Conservation (phyloP, 2,797 vertebrate genomes). For the Paedocypris micromegethes region DNA sequence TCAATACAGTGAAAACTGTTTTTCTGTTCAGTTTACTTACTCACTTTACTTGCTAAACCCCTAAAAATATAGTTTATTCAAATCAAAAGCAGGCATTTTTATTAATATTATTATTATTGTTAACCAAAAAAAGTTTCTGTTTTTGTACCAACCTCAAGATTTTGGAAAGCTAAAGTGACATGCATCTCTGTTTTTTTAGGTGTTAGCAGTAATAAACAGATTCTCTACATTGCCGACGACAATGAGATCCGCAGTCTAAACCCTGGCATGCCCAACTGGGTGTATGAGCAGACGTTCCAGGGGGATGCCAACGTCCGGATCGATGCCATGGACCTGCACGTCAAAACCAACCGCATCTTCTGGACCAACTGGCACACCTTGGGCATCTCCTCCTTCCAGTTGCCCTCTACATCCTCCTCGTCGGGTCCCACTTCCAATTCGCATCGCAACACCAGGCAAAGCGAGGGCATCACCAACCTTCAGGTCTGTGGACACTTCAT, state of each 20-base stretch:
- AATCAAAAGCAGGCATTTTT: too few relatives aligned
- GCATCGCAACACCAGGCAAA: conserved; percentile 81
- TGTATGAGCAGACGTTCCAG: conserved; percentile 92
- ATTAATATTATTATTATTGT: too few relatives aligned
- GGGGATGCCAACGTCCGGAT: conserved; percentile 89
- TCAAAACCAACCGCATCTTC: conserved; percentile 91
- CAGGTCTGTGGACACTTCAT: conserved; percentile 64
- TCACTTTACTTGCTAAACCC: too few relatives aligned
- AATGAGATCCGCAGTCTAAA: conserved; percentile 95
- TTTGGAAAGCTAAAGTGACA: too few relatives aligned
- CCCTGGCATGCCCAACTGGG: conserved; percentile 85
- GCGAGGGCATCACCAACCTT: conserved; percentile 81
- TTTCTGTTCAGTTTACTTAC: too few relatives aligned
- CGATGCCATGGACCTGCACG: conserved; percentile 89
- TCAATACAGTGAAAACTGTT: too few relatives aligned
- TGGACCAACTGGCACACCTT: conserved; percentile 99
- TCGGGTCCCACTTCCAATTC: conserved; percentile 72
- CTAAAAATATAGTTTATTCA: too few relatives aligned
- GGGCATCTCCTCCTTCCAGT: conserved; percentile 85
- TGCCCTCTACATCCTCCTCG: conserved; percentile 64
- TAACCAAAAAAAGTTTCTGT: too few relatives aligned
- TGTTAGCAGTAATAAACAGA: conserved; percentile 74
- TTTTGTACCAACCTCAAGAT: too few relatives aligned
- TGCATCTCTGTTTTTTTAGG: conserved; percentile 54
- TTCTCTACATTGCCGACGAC: conserved; percentile 93